Percentiles rank a stretch among this genome's conserved stretches.
Evolutionary conservation across 2,113 vertebrate genomes (phyloP).

Genomic region (Psettodes erumei): DNA sequence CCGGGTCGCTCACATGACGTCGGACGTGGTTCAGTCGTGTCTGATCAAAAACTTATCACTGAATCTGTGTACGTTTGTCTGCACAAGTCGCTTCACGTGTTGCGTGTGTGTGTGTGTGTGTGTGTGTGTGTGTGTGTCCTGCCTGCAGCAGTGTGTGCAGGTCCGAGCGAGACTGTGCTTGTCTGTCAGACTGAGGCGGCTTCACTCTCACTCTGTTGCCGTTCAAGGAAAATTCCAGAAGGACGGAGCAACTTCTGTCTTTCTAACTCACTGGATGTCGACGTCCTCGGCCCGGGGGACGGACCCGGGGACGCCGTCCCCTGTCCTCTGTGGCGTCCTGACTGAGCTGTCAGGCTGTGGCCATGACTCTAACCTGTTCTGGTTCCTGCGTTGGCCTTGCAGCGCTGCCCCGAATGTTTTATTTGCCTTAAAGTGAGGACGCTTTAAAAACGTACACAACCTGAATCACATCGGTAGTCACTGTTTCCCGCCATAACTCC

Average conservation of each 20-base stretch:
- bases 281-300: too few relatives aligned
- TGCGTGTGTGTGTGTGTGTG: neutral
- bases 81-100: neutral
- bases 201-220: constrained; percentile 17
- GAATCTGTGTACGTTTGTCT: neutral
- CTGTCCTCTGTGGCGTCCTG: neutral
- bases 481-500: too few relatives aligned
- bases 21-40: too few relatives aligned
- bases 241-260: neutral
- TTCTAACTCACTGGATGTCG: too few relatives aligned
- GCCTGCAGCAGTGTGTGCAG: constrained; percentile 59
- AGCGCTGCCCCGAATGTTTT: too few relatives aligned
- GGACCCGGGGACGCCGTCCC: neutral
- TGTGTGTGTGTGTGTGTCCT: constrained; percentile 16
- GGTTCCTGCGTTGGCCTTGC: too few relatives aligned
- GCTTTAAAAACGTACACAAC: too few relatives aligned
- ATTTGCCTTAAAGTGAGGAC: too few relatives aligned
- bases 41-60: constrained; percentile 18
- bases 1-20: too few relatives aligned
- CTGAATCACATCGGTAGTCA: too few relatives aligned
- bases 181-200: constrained; percentile 12
- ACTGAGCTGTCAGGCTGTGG: too few relatives aligned
- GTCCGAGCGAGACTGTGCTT: constrained; percentile 65
- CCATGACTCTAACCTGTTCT: too few relatives aligned
- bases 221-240: constrained; percentile 53